phyloP scores from a whole-genome alignment of 2,113 vertebrate species.

The Jaculus jaculus region DNA sequence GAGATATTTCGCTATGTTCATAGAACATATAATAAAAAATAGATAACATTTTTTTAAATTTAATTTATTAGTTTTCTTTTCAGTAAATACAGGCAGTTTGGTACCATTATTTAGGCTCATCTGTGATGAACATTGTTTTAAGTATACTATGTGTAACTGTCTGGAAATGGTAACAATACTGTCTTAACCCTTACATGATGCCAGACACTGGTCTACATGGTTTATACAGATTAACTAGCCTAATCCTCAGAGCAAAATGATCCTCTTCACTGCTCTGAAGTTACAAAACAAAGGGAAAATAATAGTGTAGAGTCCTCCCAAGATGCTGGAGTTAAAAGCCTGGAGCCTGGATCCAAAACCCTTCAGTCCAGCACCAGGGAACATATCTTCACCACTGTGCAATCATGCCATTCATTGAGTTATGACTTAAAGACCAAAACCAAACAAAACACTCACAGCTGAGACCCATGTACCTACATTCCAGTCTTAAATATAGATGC shows the following conservation, averaged over 20 bases:
- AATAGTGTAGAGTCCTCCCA: neutral
- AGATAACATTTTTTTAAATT: neutral
- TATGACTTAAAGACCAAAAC: neutral
- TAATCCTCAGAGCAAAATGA: constrained; percentile 10
- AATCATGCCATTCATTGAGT: neutral
- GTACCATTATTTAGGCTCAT: too few species aligned
- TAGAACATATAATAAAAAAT: neutral
- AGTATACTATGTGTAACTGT: neutral
- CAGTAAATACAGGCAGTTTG: too few species aligned
- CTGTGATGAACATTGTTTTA: neutral
- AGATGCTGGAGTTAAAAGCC: neutral
- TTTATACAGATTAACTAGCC: neutral
- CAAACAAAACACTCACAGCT: neutral
- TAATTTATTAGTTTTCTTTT: too few species aligned
- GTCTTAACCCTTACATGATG: neutral
- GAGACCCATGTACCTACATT: neutral
- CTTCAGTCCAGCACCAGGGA: neutral
- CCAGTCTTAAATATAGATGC: neutral
- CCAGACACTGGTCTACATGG: neutral
- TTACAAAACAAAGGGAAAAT: constrained; percentile 35
- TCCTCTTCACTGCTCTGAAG: neutral
- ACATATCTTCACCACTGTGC: neutral
- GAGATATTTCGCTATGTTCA: neutral
- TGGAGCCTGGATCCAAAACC: neutral
- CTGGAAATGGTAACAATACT: neutral